These are phyloP conservation scores for Saturnia japonica DNA, from an alignment of 2,888 invertebrate species.

Conservation along the genomic window DNA sequence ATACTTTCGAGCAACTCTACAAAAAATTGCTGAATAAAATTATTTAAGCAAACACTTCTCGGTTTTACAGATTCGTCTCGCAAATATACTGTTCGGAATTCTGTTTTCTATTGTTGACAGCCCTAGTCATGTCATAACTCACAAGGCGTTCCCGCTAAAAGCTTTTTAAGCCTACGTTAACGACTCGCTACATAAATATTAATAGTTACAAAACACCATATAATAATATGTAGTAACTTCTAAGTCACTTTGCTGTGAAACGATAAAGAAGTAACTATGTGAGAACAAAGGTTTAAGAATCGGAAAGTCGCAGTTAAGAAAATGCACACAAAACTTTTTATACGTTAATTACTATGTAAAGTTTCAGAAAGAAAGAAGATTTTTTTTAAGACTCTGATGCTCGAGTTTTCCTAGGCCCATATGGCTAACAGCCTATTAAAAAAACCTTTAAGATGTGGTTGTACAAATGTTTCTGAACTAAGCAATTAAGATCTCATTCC, in stretches of 20 bases:
- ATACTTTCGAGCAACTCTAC: too few species aligned
- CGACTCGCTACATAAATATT: neutral
- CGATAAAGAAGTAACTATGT: too few species aligned
- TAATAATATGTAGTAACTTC: neutral
- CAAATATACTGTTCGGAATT: neutral
- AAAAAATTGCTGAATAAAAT: too few species aligned
- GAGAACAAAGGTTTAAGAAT: too few species aligned
- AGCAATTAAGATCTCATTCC: slow-evolving; percentile 4
- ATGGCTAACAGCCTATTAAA: neutral
- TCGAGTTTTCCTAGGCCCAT: neutral
- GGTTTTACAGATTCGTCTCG: neutral
- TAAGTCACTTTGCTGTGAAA: too few species aligned
- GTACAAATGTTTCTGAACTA: neutral
- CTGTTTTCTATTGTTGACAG: neutral
- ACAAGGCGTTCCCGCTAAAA: slow-evolving; percentile 4
- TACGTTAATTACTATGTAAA: too few species aligned
- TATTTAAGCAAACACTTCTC: too few species aligned
- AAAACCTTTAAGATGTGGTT: neutral
- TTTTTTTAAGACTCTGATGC: too few species aligned
- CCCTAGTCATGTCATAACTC: neutral
- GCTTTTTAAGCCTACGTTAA: slow-evolving; percentile 5
- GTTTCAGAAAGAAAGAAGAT: too few species aligned
- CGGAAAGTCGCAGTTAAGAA: too few species aligned
- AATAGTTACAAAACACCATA: neutral
- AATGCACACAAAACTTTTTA: too few species aligned